A percentile compares a stretch with the other conserved stretches of the same genome.
Conservation (phyloP, 1,140 invertebrate genomes). For the Muscidifurax raptorellus region DNA sequence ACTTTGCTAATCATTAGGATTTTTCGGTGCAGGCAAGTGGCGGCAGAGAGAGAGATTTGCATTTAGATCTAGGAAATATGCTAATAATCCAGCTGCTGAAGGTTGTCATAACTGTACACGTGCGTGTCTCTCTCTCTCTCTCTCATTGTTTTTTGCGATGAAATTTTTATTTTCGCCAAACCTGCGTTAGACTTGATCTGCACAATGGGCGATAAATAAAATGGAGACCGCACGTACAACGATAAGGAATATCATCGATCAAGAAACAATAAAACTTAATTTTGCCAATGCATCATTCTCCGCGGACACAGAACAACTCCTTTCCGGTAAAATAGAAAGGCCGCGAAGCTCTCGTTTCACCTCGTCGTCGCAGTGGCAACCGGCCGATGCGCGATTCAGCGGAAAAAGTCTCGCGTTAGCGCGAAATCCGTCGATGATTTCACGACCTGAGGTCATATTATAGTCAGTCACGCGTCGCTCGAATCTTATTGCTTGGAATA, state of each 20-base stretch:
- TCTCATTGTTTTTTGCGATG: background rate
- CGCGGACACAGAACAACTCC: background rate
- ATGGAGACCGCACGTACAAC: background rate
- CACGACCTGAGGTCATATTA: too few relatives aligned
- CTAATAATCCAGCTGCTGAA: background rate
- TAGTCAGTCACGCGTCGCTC: too few relatives aligned
- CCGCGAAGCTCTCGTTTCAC: background rate
- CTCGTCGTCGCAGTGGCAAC: too few relatives aligned
- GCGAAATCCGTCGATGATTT: background rate
- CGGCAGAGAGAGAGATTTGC: background rate
- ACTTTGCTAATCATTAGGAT: background rate
- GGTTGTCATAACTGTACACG: background rate
- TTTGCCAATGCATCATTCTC: background rate
- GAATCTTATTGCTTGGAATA: background rate
- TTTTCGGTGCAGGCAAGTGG: background rate
- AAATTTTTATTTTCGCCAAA: background rate
- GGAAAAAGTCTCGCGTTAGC: background rate
- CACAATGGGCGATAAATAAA: background rate
- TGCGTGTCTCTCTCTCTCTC: background rate
- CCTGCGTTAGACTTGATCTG: background rate
- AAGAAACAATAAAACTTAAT: background rate
- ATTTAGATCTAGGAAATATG: background rate
- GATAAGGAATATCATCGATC: background rate
- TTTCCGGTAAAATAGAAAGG: background rate
- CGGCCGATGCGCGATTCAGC: background rate